Base-by-base conservation (phyloP, 2,888 invertebrate species). In the Choreutis nemorana region DNA sequence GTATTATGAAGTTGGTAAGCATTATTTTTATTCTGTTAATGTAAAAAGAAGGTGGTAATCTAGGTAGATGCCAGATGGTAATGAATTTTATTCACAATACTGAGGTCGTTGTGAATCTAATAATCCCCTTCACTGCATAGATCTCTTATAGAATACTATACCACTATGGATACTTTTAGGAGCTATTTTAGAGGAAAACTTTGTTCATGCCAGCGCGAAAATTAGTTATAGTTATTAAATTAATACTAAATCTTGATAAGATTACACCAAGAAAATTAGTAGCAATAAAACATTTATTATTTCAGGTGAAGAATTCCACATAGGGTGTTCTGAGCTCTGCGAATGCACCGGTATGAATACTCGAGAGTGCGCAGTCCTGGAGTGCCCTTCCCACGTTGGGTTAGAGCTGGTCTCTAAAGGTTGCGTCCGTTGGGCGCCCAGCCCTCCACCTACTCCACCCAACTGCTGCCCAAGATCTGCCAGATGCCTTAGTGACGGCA, bases 401-500 rank as follows among this genome's bases (percentile, higher is more conserved):
- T 70, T 92, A n/a, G 93, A 94, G 51, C 85, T 92, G 4, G 65
- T 93, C 25, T 90, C 93, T 48, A 89, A 92, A 1, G 85, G 88
- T 35, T 95, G 94, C 51, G 77, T 94, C 5, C 85, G 88, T 40
- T 94, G 94, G 94, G 92, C 92, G 35, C 87, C 90, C 0, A 87
- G 86, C 12, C 91, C 91, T 0, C 82, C 86, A 1, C 85, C 91
- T 0, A 78, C 80, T 21, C 85, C 90, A 0, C 93, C 93, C 0
- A 84, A 87, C 44, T 94, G 93, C 58, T 94, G 93, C 50, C 91
- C 92, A 0, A 82, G 91, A 41, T 82, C 88, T 36, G 85, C 93
- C 35, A 81, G 83, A 18, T 94, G 93, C 42, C 81, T 87, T 33
- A 87, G 87, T 54, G 92, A 93, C 52, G 92, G 93, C 1, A 90